Conservation (phyloP, 2,888 invertebrate genomes). For the Erannis defoliaria region DNA sequence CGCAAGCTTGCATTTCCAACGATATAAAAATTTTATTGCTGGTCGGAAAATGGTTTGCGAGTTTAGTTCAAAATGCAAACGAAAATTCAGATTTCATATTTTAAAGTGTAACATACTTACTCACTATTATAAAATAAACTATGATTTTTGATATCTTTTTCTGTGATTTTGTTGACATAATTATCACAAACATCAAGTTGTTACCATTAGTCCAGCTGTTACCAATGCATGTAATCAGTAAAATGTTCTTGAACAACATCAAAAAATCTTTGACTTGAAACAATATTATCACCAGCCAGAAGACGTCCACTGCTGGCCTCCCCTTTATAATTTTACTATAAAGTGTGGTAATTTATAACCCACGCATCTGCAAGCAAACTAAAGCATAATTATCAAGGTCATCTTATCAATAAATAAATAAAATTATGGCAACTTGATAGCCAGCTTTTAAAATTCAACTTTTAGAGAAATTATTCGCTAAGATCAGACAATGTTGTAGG, state of each 20-base stretch:
- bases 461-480: constrained; percentile 51
- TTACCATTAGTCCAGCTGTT: no score
- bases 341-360: constrained; percentile 3
- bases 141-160: neutral
- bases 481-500: constrained; percentile 67
- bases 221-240: no score
- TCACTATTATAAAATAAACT: no score
- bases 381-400: constrained; percentile 27
- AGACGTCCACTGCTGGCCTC: no score
- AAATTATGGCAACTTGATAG: constrained; percentile 1
- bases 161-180: no score
- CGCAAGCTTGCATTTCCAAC: constrained; percentile 41
- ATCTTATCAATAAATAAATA: constrained; percentile 27
- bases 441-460: neutral
- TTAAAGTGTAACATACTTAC: neutral
- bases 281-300: no score
- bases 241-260: no score
- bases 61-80: constrained; percentile 25
- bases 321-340: no score
- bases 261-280: no score
- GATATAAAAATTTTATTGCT: constrained; percentile 44
- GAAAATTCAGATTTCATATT: constrained; percentile 14
- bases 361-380: constrained; percentile 5
- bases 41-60: constrained; percentile 35
- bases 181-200: neutral